phyloP scores from a whole-genome alignment of 1,140 invertebrate genomes.

The Hyphantria cunea region DNA sequence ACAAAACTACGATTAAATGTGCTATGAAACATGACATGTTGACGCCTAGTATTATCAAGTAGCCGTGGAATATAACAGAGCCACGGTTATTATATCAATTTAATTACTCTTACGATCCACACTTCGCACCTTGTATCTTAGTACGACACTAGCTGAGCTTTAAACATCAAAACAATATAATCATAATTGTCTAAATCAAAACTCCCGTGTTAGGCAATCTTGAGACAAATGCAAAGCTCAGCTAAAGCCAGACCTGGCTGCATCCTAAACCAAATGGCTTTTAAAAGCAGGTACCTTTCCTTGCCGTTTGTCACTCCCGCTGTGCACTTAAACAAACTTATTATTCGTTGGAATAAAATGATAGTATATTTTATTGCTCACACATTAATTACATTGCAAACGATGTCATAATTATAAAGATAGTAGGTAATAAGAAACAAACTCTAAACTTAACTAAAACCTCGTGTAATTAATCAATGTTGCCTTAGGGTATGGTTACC shows the following conservation, averaged over 20 bases:
- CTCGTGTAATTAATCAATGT: too few relatives aligned
- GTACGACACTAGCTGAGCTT: conserved; percentile 36
- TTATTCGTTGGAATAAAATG: conserved; percentile 27
- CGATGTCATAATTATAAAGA: not conserved
- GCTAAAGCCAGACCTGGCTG: conserved; percentile 39
- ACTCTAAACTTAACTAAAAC: not conserved
- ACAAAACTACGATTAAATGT: conserved; percentile 50
- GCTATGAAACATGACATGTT: conserved; percentile 45
- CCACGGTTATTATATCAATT: conserved; percentile 36
- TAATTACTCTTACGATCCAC: conserved; percentile 29
- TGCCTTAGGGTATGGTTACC: too few relatives aligned
- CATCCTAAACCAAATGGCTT: conserved; percentile 35
- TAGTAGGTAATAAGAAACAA: not conserved
- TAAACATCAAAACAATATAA: conserved; percentile 6
- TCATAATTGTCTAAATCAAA: not conserved
- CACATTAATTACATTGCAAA: not conserved
- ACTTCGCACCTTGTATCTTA: conserved; percentile 28
- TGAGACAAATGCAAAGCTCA: conserved; percentile 31
- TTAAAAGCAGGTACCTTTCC: conserved; percentile 46
- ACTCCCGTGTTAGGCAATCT: not conserved
- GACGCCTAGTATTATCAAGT: conserved; percentile 34
- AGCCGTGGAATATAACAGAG: conserved; percentile 23
- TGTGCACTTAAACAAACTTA: conserved; percentile 30
- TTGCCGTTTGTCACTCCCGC: conserved; percentile 47
- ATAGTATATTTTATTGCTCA: conserved; percentile 8